Evolutionary conservation across 2,888 invertebrate species (phyloP).

Genomic region (Rugalucina vietnamica): DNA sequence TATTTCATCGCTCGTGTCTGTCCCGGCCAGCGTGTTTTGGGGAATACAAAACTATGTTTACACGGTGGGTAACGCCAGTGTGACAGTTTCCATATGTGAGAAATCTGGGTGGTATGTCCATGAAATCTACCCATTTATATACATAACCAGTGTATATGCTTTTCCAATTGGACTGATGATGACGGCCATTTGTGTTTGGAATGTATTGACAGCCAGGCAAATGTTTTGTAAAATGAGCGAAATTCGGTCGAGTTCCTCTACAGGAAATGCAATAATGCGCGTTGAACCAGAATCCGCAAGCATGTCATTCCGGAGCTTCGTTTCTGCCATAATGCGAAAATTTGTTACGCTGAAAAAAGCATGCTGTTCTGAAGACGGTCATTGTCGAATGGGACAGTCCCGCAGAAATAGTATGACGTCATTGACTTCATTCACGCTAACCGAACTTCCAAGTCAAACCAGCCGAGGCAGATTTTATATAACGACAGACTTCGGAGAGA

Average conservation of each 20-base stretch:
- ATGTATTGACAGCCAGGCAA: constrained; percentile 38
- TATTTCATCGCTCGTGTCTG: constrained; percentile 27
- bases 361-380: too few species aligned
- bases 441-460: too few species aligned
- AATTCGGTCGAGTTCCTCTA: too few species aligned
- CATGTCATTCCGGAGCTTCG: too few species aligned
- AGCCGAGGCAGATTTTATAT: too few species aligned
- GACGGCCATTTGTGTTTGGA: constrained; percentile 29
- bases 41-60: constrained; percentile 50
- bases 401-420: too few species aligned
- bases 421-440: too few species aligned
- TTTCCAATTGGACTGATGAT: constrained; percentile 45
- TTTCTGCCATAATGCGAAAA: background rate
- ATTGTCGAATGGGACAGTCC: too few species aligned
- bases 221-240: constrained; percentile 31
- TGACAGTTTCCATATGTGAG: constrained; percentile 51
- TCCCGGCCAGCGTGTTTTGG: constrained; percentile 43
- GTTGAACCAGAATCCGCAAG: too few species aligned
- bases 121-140: constrained; percentile 40
- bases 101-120: constrained; percentile 32
- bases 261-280: too few species aligned
- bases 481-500: too few species aligned
- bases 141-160: constrained; percentile 44
- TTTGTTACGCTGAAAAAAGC: too few species aligned
- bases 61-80: background rate